Percentiles rank a stretch among this genome's conserved stretches.
Evolutionary conservation across 2,113 vertebrate genomes (phyloP).

Genomic region (Eupsittula cactorum): DNA sequence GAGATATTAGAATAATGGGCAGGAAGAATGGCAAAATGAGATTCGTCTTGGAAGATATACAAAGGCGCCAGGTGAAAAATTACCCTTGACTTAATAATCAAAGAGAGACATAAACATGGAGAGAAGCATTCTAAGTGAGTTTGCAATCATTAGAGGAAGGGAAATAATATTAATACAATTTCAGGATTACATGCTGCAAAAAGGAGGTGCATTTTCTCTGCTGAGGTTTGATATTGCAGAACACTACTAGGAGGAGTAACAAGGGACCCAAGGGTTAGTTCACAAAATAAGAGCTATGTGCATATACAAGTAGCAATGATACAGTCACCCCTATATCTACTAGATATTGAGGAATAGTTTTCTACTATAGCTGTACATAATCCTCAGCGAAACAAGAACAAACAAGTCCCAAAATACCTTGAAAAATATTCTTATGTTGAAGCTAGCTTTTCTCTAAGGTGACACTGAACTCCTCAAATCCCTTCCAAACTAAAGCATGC

Average conservation of each 20-base stretch:
- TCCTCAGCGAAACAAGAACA: background rate
- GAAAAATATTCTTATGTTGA: background rate
- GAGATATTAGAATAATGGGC: background rate
- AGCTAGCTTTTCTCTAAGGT: background rate
- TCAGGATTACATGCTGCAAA: background rate
- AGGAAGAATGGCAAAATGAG: background rate
- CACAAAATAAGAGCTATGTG: background rate
- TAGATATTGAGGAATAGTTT: background rate
- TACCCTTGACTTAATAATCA: background rate
- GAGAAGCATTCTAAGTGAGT: background rate
- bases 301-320: background rate
- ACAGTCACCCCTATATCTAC: fast-evolving
- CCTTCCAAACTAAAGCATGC: background rate
- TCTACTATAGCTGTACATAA: fast-evolving
- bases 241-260: background rate
- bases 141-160: background rate
- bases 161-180: background rate
- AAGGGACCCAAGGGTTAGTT: background rate
- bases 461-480: background rate
- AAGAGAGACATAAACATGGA: background rate
- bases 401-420: background rate
- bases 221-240: background rate
- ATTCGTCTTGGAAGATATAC: background rate
- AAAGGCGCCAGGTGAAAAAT: background rate
- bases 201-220: background rate